Evolutionary conservation across 2,113 vertebrate species (phyloP).

Genomic region (Oryctolagus cuniculus): DNA sequence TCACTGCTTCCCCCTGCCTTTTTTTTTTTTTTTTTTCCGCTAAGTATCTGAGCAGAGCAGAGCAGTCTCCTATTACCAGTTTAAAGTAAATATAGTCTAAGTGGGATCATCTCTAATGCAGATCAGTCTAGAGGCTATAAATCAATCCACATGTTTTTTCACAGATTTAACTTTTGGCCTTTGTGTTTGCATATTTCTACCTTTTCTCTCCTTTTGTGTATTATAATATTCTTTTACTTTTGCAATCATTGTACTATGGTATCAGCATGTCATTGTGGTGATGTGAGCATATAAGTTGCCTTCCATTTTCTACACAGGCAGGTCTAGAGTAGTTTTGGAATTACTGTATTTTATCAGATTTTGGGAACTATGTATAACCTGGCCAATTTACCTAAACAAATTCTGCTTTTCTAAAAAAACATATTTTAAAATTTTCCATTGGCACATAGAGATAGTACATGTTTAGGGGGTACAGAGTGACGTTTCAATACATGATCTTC

Average conservation of each 20-base stretch:
- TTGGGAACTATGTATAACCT: background rate
- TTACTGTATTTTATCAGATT: background rate
- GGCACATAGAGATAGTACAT: too few species aligned
- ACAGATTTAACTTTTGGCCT: conserved; percentile 39
- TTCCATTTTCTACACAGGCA: conserved; percentile 24
- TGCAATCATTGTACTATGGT: background rate
- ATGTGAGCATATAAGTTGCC: conserved; percentile 36
- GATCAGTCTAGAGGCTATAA: conserved; percentile 11
- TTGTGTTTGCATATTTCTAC: conserved; percentile 29
- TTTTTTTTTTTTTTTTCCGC: background rate
- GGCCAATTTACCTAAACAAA: conserved; percentile 29
- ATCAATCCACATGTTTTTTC: conserved; percentile 42
- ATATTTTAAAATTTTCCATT: too few species aligned
- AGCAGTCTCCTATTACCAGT: background rate
- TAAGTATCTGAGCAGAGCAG: background rate
- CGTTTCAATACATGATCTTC: too few species aligned
- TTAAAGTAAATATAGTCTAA: conserved; percentile 49
- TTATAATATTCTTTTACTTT: conserved; percentile 41
- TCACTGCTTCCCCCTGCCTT: background rate
- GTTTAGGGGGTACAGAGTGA: too few species aligned
- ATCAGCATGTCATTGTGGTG: background rate
- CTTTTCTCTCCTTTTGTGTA: background rate
- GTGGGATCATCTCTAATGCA: background rate
- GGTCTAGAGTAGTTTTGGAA: background rate
- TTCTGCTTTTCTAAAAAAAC: too few species aligned